Percentiles rank a stretch among this genome's conserved stretches.
These are phyloP conservation scores for Myripristis jacobus DNA, from an alignment of 2,797 vertebrate species.

Conservation along the genomic window DNA sequence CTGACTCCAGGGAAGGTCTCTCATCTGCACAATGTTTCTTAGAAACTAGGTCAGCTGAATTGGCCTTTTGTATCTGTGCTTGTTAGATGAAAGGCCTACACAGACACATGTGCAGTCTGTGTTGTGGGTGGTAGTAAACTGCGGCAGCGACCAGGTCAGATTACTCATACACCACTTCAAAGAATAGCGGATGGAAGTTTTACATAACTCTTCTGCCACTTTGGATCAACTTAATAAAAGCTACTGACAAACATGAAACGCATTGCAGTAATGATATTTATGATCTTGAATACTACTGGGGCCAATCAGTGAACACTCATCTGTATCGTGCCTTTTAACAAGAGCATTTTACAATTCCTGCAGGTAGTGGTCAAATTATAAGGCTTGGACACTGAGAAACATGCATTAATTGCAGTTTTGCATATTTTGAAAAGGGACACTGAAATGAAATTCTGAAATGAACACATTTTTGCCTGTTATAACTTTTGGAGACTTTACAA, in stretches of 20 bases:
- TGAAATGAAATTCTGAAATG: slow-evolving; percentile 44
- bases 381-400: slow-evolving; percentile 42
- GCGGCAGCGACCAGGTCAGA: slow-evolving; percentile 46
- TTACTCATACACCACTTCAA: slow-evolving; percentile 64
- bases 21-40: slow-evolving; percentile 60
- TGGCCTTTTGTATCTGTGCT: slow-evolving; percentile 45
- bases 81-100: slow-evolving; percentile 53
- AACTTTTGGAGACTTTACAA: slow-evolving; percentile 51
- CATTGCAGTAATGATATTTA: slow-evolving; percentile 29
- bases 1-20: slow-evolving; percentile 46
- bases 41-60: slow-evolving; percentile 49
- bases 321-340: neutral
- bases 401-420: slow-evolving; percentile 45
- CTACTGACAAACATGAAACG: slow-evolving; percentile 38
- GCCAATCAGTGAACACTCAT: slow-evolving; percentile 17
- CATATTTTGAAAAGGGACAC: slow-evolving; percentile 38
- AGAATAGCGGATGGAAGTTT: slow-evolving; percentile 53
- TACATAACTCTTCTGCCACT: slow-evolving; percentile 49
- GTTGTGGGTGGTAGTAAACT: slow-evolving; percentile 52
- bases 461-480: slow-evolving; percentile 48
- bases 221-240: slow-evolving; percentile 52
- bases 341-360: neutral
- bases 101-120: slow-evolving; percentile 40
- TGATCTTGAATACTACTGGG: slow-evolving; percentile 28
- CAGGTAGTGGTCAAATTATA: slow-evolving; percentile 21